These are phyloP conservation scores for Hyperopisus bebe DNA, from an alignment of 2,113 vertebrate genomes.

Conservation along the genomic window DNA sequence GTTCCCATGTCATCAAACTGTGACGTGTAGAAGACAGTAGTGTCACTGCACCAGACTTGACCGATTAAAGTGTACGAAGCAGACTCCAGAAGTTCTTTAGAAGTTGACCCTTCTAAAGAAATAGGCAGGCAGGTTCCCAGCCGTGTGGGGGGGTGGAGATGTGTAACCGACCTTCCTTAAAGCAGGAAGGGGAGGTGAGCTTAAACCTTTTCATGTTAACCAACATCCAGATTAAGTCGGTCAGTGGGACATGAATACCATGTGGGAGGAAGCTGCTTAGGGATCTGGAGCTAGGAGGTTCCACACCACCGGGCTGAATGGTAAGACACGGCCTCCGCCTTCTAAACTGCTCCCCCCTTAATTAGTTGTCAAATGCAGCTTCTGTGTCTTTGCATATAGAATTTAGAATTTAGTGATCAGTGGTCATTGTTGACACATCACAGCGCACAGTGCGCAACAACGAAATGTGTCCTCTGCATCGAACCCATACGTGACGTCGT, in stretches of 20 bases:
- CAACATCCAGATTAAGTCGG: background rate
- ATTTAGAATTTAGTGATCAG: too few species aligned
- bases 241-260: background rate
- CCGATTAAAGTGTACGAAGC: background rate
- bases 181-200: background rate
- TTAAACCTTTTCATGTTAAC: background rate
- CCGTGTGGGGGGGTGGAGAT: background rate
- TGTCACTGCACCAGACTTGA: background rate
- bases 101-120: background rate
- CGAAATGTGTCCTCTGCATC: too few species aligned
- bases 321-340: background rate
- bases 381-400: background rate
- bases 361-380: background rate
- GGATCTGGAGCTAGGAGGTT: background rate
- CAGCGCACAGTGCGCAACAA: too few species aligned
- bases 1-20: background rate
- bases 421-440: too few species aligned
- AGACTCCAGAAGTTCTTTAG: too few species aligned
- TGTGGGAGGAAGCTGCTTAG: background rate
- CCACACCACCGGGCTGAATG: background rate
- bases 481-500: too few species aligned
- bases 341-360: background rate
- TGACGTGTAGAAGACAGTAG: background rate
- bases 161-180: background rate
- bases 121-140: background rate